Evolutionary conservation across 2,797 vertebrate genomes (phyloP), one percentile per base, ranked within the genome.

Genomic region (Remorina albescens): DNA sequence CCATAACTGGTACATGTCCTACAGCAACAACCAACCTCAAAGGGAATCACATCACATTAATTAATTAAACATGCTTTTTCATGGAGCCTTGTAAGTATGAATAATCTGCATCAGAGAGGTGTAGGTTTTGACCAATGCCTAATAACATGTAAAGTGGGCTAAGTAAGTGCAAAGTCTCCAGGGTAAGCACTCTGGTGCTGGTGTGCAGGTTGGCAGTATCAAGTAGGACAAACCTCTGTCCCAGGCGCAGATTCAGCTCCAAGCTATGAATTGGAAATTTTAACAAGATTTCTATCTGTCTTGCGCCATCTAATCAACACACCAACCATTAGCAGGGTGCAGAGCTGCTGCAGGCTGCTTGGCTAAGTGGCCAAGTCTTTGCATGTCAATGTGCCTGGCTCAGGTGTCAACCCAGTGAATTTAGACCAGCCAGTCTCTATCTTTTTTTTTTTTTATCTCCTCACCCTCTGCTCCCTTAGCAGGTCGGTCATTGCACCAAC

Each of bases 251-350:
- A 74, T 53, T 71, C 21, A 51, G 70, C 71, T 78, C 62, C n/a
- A 1, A 70, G 80, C 70, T 64, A 47, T 34, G 55, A 80, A 83
- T 83, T 67, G 44, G 59, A 10, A 36, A 39, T 34, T 53, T 64
- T 76, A 83, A 83, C 13, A 0, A 83, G 74, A 72, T 83, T 84
- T 67, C 62, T 62, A 65, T 67, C 64, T 75, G 64, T 67, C 60
- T 74, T 46, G 58, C 23, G 18, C 41, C 47, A 71, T 82, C 81
- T 78, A 76, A 87, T 90, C 83, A 81, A 85, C 79, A 80, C 80
- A 37, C 46, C 18, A 9, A 51, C 75, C 79, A 86, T 89, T 80
- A 90, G 82, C 68, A 68, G 62, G 67, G 72, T 25, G 60, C 44
- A 67, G 76, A 65, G 61, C 69, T 47, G 68, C 82, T 74, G 34